Evolutionary conservation across 2,888 invertebrate genomes (phyloP), one percentile per base, ranked within the genome.

Genomic region (Lepas anatifera): DNA sequence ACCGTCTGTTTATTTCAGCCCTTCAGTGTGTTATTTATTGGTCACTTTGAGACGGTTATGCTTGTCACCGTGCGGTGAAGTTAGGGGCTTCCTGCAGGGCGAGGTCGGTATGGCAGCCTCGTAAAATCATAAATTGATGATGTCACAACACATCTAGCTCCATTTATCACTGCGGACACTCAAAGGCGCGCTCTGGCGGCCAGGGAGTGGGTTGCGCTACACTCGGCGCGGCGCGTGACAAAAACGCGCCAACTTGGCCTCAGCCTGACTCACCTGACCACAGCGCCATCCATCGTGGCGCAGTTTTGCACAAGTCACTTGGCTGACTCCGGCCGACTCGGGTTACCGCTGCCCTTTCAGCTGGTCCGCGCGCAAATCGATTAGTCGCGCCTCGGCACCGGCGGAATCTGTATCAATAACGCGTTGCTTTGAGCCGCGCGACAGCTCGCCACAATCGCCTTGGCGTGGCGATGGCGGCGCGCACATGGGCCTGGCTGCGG

Each of bases 321-420:
- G 22, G 35, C 35, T 58, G 32, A 58, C 32, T 22, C 8, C 35
- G 13, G 58, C 58, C 35, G 58, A 58, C 58, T 58, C 58, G 58
- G 25, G 29, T 58, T 58, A 35, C 58, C 22, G 58, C 32, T 35
- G 22, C 58, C 52, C 58, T 58, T 58, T 58, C 58, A 58, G 22
- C 8, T 10, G 35, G 25, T 4, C 32, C 58, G 29, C 8, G 22
- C 35, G 32, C 22, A 6, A 58, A 58, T 58, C 58, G 58, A 58
- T 58, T 58, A 58, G 58, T 58, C 58, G 58, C 58, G 22, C 8
- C 7, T 8, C 32, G 22, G 22, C 22, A n/a, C 32, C 8, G 32
- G 35, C 32, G 58, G 58, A 58, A 58, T 58, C 58, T 58, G 58
- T 58, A 58, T 58, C 58, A 32, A 58, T 58, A 58, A 58, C 58